phyloP scores from a whole-genome alignment of 2,797 vertebrate genomes.

The Poliocrania exsul region DNA sequence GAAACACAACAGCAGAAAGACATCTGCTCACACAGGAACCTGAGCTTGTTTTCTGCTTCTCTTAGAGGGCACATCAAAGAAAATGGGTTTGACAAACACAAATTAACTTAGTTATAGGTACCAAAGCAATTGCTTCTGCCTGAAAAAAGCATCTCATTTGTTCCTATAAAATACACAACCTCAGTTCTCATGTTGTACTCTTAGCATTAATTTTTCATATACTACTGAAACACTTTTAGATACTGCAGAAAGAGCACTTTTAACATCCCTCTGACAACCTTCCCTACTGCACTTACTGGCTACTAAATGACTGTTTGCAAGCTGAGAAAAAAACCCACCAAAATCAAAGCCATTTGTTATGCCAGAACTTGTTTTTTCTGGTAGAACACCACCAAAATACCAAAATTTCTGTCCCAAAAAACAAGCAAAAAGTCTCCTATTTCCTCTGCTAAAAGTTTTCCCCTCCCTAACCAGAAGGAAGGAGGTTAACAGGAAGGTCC shows the following conservation, averaged over 20 bases:
- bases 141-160: neutral
- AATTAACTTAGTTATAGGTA: neutral
- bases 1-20: neutral
- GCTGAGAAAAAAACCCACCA: neutral
- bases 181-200: neutral
- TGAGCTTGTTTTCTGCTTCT: neutral
- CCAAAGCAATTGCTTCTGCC: neutral
- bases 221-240: neutral
- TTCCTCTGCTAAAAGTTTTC: neutral
- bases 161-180: neutral
- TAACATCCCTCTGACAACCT: neutral
- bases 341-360: neutral
- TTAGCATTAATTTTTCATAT: neutral
- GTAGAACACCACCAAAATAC: neutral
- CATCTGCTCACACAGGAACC: neutral
- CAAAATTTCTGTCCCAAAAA: neutral
- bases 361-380: neutral
- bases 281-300: neutral
- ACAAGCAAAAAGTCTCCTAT: neutral
- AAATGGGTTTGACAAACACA: neutral
- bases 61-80: neutral
- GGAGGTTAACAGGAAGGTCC: neutral
- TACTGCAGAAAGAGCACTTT: neutral
- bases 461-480: neutral
- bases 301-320: neutral